A percentile compares a stretch with the other conserved stretches of the same genome.
These are phyloP conservation scores for Acridotheres tristis DNA, from an alignment of 2,797 vertebrate species.

Conservation along the genomic window DNA sequence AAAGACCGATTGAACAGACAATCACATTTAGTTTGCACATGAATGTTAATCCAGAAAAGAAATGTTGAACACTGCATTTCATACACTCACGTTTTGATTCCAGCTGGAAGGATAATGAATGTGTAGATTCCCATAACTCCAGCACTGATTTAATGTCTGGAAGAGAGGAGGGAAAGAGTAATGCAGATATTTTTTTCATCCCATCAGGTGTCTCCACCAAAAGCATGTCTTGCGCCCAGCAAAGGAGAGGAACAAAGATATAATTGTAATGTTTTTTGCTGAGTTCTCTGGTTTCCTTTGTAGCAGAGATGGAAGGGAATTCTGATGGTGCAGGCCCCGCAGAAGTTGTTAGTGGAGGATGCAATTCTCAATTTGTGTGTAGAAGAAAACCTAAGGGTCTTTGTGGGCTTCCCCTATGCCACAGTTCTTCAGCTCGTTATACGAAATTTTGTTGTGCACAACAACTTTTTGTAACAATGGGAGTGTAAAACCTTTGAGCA, in stretches of 20 bases:
- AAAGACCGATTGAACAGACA: not conserved
- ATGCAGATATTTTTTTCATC: not conserved
- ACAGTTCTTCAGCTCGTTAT: not conserved
- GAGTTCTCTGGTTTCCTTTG: not conserved
- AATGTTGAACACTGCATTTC: not conserved
- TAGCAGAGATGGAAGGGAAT: not conserved
- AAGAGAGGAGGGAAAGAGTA: not conserved
- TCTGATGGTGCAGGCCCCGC: not conserved
- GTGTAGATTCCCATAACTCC: not conserved
- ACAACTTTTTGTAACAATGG: not conserved
- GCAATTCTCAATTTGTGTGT: not conserved
- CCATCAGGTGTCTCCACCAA: not conserved
- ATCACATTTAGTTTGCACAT: not conserved
- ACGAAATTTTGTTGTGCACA: not conserved
- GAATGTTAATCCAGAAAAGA: not conserved
- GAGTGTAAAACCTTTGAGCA: not conserved
- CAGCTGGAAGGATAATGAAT: not conserved
- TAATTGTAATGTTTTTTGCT: not conserved
- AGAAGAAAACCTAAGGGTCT: not conserved
- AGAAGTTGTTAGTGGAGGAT: not conserved
- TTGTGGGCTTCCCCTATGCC: not conserved
- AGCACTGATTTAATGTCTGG: not conserved
- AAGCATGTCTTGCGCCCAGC: not conserved
- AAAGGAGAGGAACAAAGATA: not conserved
- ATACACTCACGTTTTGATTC: not conserved